A percentile compares a stretch with the other conserved stretches of the same genome.
These are phyloP conservation scores for Microctonus aethiopoides DNA, from an alignment of 2,888 invertebrate species.

Conservation along the genomic window DNA sequence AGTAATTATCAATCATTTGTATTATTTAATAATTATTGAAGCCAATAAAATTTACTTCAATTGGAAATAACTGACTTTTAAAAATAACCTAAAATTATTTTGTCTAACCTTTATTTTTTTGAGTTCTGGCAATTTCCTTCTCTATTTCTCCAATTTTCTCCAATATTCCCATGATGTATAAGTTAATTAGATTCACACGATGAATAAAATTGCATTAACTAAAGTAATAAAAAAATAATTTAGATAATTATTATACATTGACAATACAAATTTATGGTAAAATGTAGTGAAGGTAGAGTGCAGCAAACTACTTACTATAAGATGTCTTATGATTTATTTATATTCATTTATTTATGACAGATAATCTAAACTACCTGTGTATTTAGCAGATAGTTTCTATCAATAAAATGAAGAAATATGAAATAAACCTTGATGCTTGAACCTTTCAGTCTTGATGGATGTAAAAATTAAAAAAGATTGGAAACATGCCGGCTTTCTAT, in stretches of 20 bases:
- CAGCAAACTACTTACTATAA: too few relatives aligned
- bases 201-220: not conserved
- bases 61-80: conserved; percentile 8
- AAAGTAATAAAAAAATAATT: not conserved
- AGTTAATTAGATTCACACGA: not conserved
- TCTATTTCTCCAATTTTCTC: conserved; percentile 99
- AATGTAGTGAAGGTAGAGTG: too few relatives aligned
- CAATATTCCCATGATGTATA: conserved; percentile 88
- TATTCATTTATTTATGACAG: too few relatives aligned
- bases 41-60: too few relatives aligned
- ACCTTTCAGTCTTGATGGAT: not conserved
- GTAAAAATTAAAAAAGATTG: not conserved
- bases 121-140: conserved; percentile 96
- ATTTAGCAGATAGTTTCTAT: too few relatives aligned
- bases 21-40: not conserved
- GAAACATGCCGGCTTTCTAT: not conserved
- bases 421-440: too few relatives aligned
- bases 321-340: too few relatives aligned
- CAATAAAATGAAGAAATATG: too few relatives aligned
- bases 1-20: conserved; percentile 10
- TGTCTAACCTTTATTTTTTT: conserved; percentile 96
- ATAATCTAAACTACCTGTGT: too few relatives aligned
- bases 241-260: too few relatives aligned
- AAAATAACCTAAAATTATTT: conserved; percentile 20
- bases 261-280: too few relatives aligned